A percentile compares a stretch with the other conserved stretches of the same genome.
phyloP scores from a whole-genome alignment of 2,888 invertebrate genomes.

The Eupeodes latifasciatus region DNA sequence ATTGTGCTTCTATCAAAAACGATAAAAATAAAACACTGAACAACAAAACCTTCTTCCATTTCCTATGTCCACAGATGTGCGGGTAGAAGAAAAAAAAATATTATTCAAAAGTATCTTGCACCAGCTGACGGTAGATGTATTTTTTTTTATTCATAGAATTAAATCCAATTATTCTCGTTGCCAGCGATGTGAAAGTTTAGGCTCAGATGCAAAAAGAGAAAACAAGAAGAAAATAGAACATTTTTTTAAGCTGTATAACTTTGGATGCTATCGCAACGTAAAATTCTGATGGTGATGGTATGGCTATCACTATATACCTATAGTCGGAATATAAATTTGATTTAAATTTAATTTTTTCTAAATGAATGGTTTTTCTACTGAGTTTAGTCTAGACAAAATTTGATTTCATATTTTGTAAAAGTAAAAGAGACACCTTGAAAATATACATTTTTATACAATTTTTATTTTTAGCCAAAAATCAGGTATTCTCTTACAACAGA shows the following conservation, averaged over 20 bases:
- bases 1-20: neutral
- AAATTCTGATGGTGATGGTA: neutral
- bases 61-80: conserved; percentile 29
- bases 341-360: too few species aligned
- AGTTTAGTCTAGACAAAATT: too few species aligned
- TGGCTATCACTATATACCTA: too few species aligned
- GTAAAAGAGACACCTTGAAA: too few species aligned
- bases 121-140: conserved; percentile 41
- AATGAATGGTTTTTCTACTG: neutral
- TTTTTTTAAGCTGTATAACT: neutral
- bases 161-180: conserved; percentile 68
- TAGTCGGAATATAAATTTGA: neutral
- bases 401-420: too few species aligned
- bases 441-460: too few species aligned
- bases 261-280: neutral
- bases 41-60: neutral
- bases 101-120: conserved; percentile 70
- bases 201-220: neutral
- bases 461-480: too few species aligned
- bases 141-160: conserved; percentile 60
- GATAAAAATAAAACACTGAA: neutral
- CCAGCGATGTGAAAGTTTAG: conserved; percentile 36
- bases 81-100: conserved; percentile 5
- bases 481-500: too few species aligned
- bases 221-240: neutral